These are phyloP conservation scores for Oreochromis niloticus DNA, from an alignment of 2,113 vertebrate genomes.

Conservation along the genomic window DNA sequence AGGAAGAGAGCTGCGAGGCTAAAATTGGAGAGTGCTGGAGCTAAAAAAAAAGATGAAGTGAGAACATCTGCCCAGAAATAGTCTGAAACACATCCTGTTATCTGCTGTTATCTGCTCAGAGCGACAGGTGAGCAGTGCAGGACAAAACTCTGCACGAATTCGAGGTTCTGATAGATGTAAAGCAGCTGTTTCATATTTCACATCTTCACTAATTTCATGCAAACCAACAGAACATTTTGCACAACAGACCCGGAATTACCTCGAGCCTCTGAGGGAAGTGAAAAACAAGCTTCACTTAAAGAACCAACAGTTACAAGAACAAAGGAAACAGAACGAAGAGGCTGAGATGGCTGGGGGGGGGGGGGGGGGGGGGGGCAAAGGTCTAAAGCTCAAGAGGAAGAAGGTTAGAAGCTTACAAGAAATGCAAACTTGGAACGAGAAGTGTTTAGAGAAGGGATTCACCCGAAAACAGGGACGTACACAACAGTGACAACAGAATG, in stretches of 20 bases:
- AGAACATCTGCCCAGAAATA: not conserved
- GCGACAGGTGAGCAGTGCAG: not conserved
- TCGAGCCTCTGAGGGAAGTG: not conserved
- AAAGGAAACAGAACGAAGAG: not conserved
- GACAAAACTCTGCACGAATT: not conserved
- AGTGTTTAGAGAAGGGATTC: not conserved
- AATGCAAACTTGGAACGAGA: not conserved
- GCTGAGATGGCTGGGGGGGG: no score
- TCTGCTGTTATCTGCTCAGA: not conserved
- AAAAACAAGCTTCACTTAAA: not conserved
- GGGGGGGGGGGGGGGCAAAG: not conserved
- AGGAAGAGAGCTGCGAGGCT: not conserved
- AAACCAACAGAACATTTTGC: not conserved
- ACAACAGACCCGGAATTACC: not conserved
- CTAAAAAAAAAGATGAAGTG: not conserved
- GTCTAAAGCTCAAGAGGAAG: not conserved
- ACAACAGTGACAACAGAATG: not conserved
- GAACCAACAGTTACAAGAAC: not conserved
- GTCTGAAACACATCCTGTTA: conserved; percentile 15
- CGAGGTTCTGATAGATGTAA: not conserved
- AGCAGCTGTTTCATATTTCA: not conserved
- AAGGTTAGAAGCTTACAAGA: not conserved
- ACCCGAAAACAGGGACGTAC: not conserved
- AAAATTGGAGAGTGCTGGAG: not conserved
- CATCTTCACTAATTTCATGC: not conserved